These are phyloP conservation scores for Phycodurus eques DNA, from an alignment of 2,113 vertebrate genomes.

Conservation along the genomic window DNA sequence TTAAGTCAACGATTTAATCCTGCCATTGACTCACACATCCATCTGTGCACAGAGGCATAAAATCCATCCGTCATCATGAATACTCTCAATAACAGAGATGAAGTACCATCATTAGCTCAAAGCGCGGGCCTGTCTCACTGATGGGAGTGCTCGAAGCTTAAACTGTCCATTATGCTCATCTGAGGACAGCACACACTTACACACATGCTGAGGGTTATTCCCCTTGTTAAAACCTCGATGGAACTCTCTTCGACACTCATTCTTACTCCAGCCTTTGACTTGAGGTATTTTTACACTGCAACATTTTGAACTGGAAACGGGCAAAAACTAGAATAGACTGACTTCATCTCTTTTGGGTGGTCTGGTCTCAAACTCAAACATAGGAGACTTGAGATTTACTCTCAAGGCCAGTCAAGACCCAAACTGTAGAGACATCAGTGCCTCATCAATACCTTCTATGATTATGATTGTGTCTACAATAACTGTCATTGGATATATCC, in stretches of 20 bases:
- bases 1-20: not conserved
- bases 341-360: not conserved
- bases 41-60: not conserved
- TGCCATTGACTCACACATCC: constrained; percentile 2
- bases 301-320: not conserved
- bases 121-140: constrained; percentile 1
- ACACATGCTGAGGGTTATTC: constrained; percentile 14
- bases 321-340: not conserved
- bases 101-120: constrained; percentile 11
- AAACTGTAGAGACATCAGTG: too few relatives aligned
- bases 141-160: constrained; percentile 1
- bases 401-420: too few relatives aligned
- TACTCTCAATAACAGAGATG: constrained; percentile 12
- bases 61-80: constrained; percentile 9
- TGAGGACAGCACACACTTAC: constrained; percentile 4
- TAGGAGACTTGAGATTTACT: too few relatives aligned
- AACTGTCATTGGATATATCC: too few relatives aligned
- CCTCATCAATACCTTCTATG: too few relatives aligned
- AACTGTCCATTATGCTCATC: constrained; percentile 1
- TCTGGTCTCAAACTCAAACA: not conserved
- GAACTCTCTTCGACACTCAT: constrained; percentile 19
- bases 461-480: too few relatives aligned
- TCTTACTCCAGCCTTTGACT: constrained; percentile 52
- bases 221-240: constrained; percentile 15
- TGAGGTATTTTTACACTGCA: not conserved